These are phyloP conservation scores for Eulemur rufifrons DNA, from an alignment of 2,113 vertebrate genomes.

Conservation along the genomic window DNA sequence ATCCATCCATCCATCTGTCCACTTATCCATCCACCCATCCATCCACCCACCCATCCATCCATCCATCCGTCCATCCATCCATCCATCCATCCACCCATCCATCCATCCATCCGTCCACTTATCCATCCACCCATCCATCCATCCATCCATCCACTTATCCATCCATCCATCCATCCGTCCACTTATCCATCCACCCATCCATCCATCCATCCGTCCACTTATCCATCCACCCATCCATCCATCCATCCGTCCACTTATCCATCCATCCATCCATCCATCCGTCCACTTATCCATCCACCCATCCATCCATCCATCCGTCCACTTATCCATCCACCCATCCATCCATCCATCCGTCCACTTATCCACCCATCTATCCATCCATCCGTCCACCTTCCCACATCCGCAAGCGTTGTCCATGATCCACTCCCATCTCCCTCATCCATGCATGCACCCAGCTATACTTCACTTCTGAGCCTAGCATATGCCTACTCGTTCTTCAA, in stretches of 20 bases:
- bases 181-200: accelerated
- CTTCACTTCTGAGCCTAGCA: not conserved
- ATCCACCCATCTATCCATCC: too few relatives aligned
- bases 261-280: too few relatives aligned
- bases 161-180: too few relatives aligned
- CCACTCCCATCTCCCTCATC: not conserved
- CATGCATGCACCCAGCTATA: too few relatives aligned
- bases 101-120: too few relatives aligned
- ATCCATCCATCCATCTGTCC: too few relatives aligned
- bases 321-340: accelerated
- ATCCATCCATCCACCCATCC: not conserved
- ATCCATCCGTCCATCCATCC: too few relatives aligned
- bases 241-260: too few relatives aligned
- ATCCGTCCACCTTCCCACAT: accelerated
- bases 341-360: accelerated
- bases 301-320: not conserved
- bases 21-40: too few relatives aligned
- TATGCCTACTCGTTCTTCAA: not conserved
- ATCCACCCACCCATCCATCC: too few relatives aligned
- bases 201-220: not conserved
- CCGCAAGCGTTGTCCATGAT: not conserved
- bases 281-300: not conserved
- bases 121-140: not conserved
- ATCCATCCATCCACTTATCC: too few relatives aligned
- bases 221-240: too few relatives aligned